These are phyloP conservation scores for Xenus cinereus DNA, from an alignment of 2,113 vertebrate genomes.

Conservation along the genomic window DNA sequence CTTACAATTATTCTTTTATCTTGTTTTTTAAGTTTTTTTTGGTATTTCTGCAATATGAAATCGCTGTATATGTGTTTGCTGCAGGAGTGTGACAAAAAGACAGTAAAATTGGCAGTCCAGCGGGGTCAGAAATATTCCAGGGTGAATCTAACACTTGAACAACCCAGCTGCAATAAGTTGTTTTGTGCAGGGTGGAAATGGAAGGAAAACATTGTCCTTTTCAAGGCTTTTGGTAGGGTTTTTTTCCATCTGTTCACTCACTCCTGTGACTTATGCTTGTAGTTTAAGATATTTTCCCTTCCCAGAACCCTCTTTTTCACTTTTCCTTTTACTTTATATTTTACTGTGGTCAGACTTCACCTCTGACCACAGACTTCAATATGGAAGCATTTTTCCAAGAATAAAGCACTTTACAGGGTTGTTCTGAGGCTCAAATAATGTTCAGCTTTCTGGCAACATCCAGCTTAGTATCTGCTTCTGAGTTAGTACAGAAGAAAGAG, in stretches of 20 bases:
- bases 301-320: not conserved
- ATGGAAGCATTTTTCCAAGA: not conserved
- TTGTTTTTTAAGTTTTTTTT: not conserved
- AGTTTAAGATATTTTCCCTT: not conserved
- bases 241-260: not conserved
- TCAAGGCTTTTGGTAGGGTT: not conserved
- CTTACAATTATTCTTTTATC: not conserved
- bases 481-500: not conserved
- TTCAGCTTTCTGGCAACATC: not conserved
- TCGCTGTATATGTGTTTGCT: not conserved
- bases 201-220: not conserved
- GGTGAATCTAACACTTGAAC: constrained; percentile 7
- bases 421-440: not conserved
- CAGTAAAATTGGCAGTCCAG: not conserved
- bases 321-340: not conserved
- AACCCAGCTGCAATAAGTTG: not conserved
- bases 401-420: not conserved
- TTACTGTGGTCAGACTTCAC: not conserved
- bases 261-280: not conserved
- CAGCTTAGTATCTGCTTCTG: not conserved
- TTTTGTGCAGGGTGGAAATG: not conserved
- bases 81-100: not conserved
- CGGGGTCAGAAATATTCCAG: not conserved
- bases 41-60: not conserved
- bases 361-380: not conserved